Conservation (phyloP, 1,140 invertebrate species). For the Drosophila melanogaster region Release_6_plus_ISO1_MT NT_033777.3:27555501-27556000, state of each 20-base stretch:
- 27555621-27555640: too few relatives aligned
- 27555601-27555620: constrained; percentile 5
- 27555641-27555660: neutral
- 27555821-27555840: constrained; percentile 38
- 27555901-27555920: constrained; percentile 53
- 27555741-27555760: constrained; percentile 41
- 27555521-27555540: constrained; percentile 91
- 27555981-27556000: constrained; percentile 49
- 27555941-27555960: neutral
- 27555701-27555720: neutral
- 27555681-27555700: constrained; percentile 42
- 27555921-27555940: constrained; percentile 37
- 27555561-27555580: constrained; percentile 93
- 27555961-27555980: constrained; percentile 57
- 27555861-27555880: constrained; percentile 15
- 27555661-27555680: constrained; percentile 22
- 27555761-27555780: constrained; percentile 19
- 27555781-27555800: constrained; percentile 61
- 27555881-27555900: constrained; percentile 14
- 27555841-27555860: constrained; percentile 5
- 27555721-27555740: neutral
- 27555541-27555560: constrained; percentile 95
- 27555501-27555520: constrained; percentile 84
- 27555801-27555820: constrained; percentile 51
- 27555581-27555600: constrained; percentile 89